Conservation (phyloP, 1,140 invertebrate species). For the Calycopis cecrops region DNA sequence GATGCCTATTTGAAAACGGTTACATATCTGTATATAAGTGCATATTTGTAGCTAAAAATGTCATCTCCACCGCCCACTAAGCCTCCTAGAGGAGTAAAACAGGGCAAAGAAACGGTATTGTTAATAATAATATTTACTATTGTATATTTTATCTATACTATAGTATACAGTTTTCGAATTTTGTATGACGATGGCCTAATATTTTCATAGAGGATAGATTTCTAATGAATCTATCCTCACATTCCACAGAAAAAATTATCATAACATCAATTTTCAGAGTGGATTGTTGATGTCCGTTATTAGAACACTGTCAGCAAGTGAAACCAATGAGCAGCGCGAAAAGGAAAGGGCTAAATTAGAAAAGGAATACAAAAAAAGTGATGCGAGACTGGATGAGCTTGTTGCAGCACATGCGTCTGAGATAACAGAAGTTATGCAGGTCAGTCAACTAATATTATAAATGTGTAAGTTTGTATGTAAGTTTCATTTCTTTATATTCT, state of each 20-base stretch:
- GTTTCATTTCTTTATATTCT: too few species aligned
- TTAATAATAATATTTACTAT: background rate
- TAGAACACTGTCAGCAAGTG: constrained; percentile 91
- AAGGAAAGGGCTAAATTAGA: constrained; percentile 95
- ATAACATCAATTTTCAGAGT: constrained; percentile 77
- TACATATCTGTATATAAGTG: background rate
- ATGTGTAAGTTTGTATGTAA: background rate
- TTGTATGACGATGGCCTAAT: background rate
- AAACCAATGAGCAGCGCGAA: constrained; percentile 95
- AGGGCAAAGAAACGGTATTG: constrained; percentile 86
- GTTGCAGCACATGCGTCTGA: constrained; percentile 92
- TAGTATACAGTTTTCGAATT: constrained; percentile 8
- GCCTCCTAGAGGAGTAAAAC: constrained; percentile 87
- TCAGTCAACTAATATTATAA: constrained; percentile 32
- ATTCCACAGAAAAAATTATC: background rate
- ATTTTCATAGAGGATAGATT: background rate
- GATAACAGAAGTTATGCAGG: constrained; percentile 90
- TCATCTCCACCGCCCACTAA: constrained; percentile 81
- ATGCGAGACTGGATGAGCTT: constrained; percentile 90
- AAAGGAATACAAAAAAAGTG: constrained; percentile 93
- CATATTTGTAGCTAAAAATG: constrained; percentile 32
- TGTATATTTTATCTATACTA: constrained; percentile 8
- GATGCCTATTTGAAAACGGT: too few species aligned
- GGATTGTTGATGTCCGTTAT: constrained; percentile 95
- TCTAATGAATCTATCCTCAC: background rate